Evolutionary conservation across 2,797 vertebrate genomes (phyloP), one percentile per base, ranked within the genome.

Genomic region (Gymnoscopelus microlampas): DNA sequence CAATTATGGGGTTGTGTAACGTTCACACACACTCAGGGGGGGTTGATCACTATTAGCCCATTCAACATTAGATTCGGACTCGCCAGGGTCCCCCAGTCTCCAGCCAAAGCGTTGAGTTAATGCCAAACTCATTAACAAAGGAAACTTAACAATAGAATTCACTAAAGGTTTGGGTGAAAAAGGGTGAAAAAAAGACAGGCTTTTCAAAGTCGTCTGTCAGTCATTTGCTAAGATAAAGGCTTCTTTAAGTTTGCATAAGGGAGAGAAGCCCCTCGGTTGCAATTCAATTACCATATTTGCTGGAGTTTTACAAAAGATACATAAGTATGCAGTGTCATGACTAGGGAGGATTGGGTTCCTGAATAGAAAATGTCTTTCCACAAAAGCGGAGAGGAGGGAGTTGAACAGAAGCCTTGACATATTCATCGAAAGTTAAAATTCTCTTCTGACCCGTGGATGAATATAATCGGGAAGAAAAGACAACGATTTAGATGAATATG

Each of bases 171-270:
- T 90, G 88, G 88, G 89, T 86, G 88, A 77, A 9, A 54, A 59
- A 39, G 3, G 19, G 61, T 51, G 57, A 55, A 73, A 35, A 71
- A 56, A 61, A 8, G 55, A 53, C 55, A 58, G 62, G 44, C 76
- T 84, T 88, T 88, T 84, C 83, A 87, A 80, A 85, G 89, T 88
- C 74, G 83, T 71, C 89, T 90, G 87, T 84, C 88, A 89, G 79
- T 91, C 87, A 91, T 90, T 90, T 79, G 68, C 65, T 72, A 82
- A 89, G 85, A 91, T 91, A 90, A 91, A 90, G 84, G 81, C 70
- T 81, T 89, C 81, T 86, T 87, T 89, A 88, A 87, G 79, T 80
- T 82, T 69, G 67, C 79, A 84, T 82, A 80, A 64, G 84, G 86
- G 81, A 83, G 66, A 60, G 63, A 72, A 84, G 77, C 78, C 76